Percentiles rank a stretch among this genome's conserved stretches.
Evolutionary conservation across 2,888 invertebrate genomes (phyloP).

Genomic region (Adelphocoris suturalis): DNA sequence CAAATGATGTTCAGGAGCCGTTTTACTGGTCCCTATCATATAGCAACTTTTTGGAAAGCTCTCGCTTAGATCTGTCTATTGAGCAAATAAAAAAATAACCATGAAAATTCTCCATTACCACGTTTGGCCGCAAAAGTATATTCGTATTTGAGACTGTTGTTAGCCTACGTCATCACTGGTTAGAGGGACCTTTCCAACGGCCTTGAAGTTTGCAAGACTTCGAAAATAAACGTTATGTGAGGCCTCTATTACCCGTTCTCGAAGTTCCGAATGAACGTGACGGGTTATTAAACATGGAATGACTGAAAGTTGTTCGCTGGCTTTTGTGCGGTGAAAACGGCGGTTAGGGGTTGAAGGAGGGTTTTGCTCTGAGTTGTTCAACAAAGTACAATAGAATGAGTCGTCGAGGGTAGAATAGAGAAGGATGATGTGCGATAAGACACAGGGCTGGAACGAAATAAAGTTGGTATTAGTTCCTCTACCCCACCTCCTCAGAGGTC

Average conservation of each 20-base stretch:
- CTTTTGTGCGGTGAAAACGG: conserved; percentile 36
- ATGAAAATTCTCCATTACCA: too few species aligned
- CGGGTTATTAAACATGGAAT: conserved; percentile 42
- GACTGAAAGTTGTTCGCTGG: conserved; percentile 26
- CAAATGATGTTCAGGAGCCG: too few species aligned
- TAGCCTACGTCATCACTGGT: neutral
- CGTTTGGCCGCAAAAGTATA: neutral
- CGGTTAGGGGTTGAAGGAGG: neutral
- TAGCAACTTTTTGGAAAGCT: too few species aligned
- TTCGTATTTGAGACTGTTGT: neutral
- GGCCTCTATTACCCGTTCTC: conserved; percentile 13
- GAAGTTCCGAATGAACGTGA: conserved; percentile 3
- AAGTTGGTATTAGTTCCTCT: conserved; percentile 35
- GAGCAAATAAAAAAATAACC: too few species aligned
- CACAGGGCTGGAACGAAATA: conserved; percentile 16
- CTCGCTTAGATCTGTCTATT: too few species aligned
- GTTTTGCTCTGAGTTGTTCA: conserved; percentile 10
- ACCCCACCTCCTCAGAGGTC: neutral
- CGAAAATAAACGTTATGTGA: conserved; percentile 6
- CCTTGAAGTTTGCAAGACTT: neutral
- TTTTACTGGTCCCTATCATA: too few species aligned
- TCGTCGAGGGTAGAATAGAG: neutral
- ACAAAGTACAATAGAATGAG: conserved; percentile 28
- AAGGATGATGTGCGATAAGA: conserved; percentile 39
- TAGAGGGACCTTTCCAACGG: neutral